Evolutionary conservation across 1,140 invertebrate genomes (phyloP).

Genomic region (Drosophila willistoni): DNA sequence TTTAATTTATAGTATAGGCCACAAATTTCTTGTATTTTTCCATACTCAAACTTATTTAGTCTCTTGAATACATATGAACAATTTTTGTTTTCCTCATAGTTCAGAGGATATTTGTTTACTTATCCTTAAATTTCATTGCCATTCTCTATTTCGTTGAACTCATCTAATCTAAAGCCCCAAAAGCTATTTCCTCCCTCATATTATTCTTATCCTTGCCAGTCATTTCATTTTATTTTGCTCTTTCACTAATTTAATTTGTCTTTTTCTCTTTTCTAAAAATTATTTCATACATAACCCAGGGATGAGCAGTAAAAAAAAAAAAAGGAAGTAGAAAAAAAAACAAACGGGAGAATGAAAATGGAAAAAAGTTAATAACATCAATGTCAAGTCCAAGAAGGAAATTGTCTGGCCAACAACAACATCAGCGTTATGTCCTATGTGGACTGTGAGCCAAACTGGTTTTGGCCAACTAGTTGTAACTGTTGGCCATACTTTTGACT

Average conservation of each 20-base stretch:
- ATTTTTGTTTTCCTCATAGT: neutral
- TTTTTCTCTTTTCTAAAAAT: conserved; percentile 13
- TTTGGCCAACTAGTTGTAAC: conserved; percentile 44
- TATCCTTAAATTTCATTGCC: conserved; percentile 7
- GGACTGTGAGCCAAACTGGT: conserved; percentile 41
- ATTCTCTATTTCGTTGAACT: neutral
- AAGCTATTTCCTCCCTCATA: conserved; percentile 7
- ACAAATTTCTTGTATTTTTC: too few relatives aligned
- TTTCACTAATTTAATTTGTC: conserved; percentile 32
- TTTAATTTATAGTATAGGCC: too few relatives aligned
- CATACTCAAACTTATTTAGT: too few relatives aligned
- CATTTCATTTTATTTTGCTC: conserved; percentile 10
- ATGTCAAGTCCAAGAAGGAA: conserved; percentile 27
- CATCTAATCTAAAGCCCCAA: conserved; percentile 1
- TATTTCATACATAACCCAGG: conserved; percentile 12
- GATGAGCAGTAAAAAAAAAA: neutral
- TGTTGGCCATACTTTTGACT: conserved; percentile 22
- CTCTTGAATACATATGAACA: too few relatives aligned
- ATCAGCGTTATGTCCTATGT: conserved; percentile 26
- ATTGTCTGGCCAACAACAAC: conserved; percentile 35
- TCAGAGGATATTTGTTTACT: neutral
- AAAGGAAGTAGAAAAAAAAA: neutral
- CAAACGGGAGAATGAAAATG: conserved; percentile 15
- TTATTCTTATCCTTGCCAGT: conserved; percentile 12
- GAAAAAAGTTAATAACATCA: conserved; percentile 45